Base-by-base conservation (phyloP, 1,140 invertebrate genomes). In the Saccostrea cuccullata region DNA sequence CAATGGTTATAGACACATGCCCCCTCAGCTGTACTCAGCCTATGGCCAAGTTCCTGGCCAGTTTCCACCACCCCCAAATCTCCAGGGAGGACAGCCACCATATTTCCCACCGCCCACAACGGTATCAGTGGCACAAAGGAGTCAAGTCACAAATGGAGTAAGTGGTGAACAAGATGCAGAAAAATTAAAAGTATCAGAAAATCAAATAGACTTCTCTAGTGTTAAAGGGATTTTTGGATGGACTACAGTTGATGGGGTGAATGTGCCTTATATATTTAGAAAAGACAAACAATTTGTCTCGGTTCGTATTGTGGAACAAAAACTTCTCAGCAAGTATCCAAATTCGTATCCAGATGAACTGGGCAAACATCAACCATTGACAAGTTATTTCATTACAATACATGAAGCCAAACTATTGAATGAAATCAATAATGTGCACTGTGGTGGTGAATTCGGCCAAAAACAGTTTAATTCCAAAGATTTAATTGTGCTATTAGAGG, bases 351-450 rank as follows among this genome's bases (percentile, higher is more conserved):
- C 93, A 12, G 93, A 95, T 88, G 92, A 94, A 86, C 87, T 94
- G 2, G 92, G 92, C 13, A 92, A 93, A 64, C 92, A 93, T 67
- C 92, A 93, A 55, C 94, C 94, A 9, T 86, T 99, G 85, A 96
- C 97, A 87, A 98, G 98, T 95, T 98, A 98, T 94, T 99, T 98
- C 94, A 98, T 99, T 87, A 99, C 98, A 9, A 97, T 98, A 90
- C 96, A 97, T 4, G 98, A 99, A 95, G 97, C 97, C 82, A 97
- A 97, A 89, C 95, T 99, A 20, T 96, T 99, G 40, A 98, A 98
- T 94, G 98, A 99, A 95, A 98, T 99, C 89, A 99, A 99, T 95
- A 95, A 96, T 55, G 97, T 97, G 94, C 98, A 99, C 93, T 98
- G 98, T 96, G 98, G 98, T 91, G 96, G 96, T 90, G 97, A 98